Percentiles rank a stretch among this genome's conserved stretches.
These are phyloP conservation scores for Clanis bilineata DNA, from an alignment of 2,888 invertebrate species.

Conservation along the genomic window DNA sequence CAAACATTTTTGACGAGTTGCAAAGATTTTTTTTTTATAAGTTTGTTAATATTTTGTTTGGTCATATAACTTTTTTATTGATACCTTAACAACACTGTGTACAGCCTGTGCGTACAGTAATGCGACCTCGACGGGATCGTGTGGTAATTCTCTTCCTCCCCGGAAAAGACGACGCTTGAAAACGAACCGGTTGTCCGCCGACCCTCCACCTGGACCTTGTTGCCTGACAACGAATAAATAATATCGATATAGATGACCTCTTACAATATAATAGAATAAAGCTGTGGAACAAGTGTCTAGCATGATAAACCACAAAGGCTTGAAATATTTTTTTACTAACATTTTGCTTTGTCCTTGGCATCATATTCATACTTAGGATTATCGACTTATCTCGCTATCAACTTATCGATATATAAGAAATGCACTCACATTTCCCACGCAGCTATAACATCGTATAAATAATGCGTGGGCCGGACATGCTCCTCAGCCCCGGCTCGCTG, in stretches of 20 bases:
- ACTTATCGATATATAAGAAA: no score
- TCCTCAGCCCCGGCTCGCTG: conserved; percentile 93
- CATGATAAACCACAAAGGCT: no score
- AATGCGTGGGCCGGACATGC: conserved; percentile 95
- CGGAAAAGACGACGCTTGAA: conserved; percentile 95
- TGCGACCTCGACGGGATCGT: conserved; percentile 97
- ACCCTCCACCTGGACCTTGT: conserved; percentile 87
- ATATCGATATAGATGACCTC: neutral
- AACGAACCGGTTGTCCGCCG: conserved; percentile 95
- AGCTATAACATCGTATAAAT: conserved; percentile 95
- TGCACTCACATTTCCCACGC: conserved; percentile 94
- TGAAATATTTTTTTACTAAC: no score
- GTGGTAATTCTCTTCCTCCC: conserved; percentile 93
- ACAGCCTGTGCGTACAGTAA: conserved; percentile 97
- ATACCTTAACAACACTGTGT: conserved; percentile 95
- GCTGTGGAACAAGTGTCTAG: no score
- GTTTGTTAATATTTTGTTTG: no score
- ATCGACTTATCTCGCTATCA: no score
- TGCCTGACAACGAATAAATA: conserved; percentile 46
- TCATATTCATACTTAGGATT: no score
- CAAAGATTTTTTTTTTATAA: no score
- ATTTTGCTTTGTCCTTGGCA: no score
- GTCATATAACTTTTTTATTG: no score
- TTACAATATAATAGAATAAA: neutral
- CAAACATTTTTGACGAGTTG: no score